These are phyloP conservation scores for Drosophila kambysellisi DNA, from an alignment of 2,888 invertebrate genomes.

Conservation along the genomic window DNA sequence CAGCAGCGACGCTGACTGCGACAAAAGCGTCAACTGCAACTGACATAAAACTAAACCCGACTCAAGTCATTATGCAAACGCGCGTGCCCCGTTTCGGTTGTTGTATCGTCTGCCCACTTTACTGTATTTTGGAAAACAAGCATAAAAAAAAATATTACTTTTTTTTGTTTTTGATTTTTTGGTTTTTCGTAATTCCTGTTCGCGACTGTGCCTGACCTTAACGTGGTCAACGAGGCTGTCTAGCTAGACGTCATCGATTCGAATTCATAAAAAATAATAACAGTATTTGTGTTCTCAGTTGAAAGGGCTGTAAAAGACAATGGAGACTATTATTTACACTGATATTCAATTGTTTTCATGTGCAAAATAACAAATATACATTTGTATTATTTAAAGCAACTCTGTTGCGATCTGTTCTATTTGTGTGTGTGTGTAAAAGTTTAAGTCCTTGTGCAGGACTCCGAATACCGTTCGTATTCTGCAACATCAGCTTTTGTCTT, in stretches of 20 bases:
- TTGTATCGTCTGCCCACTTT: slow-evolving; percentile 66
- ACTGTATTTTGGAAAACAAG: slow-evolving; percentile 28
- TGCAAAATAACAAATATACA: neutral
- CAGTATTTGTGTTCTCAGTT: slow-evolving; percentile 31
- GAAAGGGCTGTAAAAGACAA: slow-evolving; percentile 52
- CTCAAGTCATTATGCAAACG: slow-evolving; percentile 79
- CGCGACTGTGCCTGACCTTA: slow-evolving; percentile 4
- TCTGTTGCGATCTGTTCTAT: slow-evolving; percentile 2
- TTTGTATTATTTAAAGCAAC: neutral
- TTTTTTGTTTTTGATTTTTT: slow-evolving; percentile 14
- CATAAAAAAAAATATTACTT: neutral
- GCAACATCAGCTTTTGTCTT: neutral
- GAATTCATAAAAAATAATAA: slow-evolving; percentile 20
- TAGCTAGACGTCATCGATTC: neutral
- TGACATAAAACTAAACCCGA: slow-evolving; percentile 77
- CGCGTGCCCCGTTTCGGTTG: slow-evolving; percentile 80
- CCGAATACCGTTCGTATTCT: slow-evolving; percentile 1
- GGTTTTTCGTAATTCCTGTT: slow-evolving; percentile 13
- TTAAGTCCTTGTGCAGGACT: slow-evolving; percentile 12
- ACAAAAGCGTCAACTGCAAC: slow-evolving; percentile 55
- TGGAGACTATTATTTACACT: slow-evolving; percentile 26
- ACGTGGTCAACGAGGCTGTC: neutral
- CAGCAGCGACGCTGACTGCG: slow-evolving; percentile 34
- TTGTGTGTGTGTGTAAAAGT: slow-evolving; percentile 8
- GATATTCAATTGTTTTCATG: slow-evolving; percentile 34